Conservation (phyloP, 1,140 invertebrate species). For the Ectropis grisescens region DNA sequence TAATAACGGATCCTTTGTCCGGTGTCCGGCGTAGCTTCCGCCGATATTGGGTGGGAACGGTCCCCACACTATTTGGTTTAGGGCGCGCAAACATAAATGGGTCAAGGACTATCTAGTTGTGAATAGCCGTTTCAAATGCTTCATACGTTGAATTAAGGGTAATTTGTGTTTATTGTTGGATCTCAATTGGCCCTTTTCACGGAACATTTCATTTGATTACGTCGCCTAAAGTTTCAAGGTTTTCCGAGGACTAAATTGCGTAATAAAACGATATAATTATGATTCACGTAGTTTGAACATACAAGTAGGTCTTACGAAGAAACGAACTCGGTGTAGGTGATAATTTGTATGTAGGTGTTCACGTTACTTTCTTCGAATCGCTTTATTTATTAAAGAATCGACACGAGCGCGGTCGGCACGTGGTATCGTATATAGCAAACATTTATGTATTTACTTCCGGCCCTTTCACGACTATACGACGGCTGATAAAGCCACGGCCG, state of each 20-base stretch:
- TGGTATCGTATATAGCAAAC: constrained; percentile 5
- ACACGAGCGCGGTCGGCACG: constrained; percentile 4
- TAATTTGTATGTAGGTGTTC: no score
- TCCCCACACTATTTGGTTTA: constrained; percentile 18
- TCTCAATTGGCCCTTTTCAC: no score
- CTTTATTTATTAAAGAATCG: constrained; percentile 10
- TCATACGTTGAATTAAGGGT: constrained; percentile 20
- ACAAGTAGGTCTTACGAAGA: no score
- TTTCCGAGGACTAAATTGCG: no score
- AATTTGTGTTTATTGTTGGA: constrained; percentile 14
- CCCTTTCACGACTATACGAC: constrained; percentile 11
- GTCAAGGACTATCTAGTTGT: constrained; percentile 37
- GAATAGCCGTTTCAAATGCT: constrained; percentile 20
- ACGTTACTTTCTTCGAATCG: constrained; percentile 11
- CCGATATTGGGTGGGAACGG: constrained; percentile 35
- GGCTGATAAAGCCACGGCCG: no score
- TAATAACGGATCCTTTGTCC: constrained; percentile 50
- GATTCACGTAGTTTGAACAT: no score
- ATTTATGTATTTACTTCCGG: constrained; percentile 13
- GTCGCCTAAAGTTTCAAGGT: no score
- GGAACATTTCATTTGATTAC: no score
- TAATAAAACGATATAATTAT: no score
- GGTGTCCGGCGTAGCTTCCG: constrained; percentile 42
- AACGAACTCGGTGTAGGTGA: no score
- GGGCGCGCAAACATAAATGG: constrained; percentile 41